Evolutionary conservation across 2,888 invertebrate species (phyloP), one percentile per base, ranked within the genome.

Genomic region (Imbricaverruca yamaguchii): DNA sequence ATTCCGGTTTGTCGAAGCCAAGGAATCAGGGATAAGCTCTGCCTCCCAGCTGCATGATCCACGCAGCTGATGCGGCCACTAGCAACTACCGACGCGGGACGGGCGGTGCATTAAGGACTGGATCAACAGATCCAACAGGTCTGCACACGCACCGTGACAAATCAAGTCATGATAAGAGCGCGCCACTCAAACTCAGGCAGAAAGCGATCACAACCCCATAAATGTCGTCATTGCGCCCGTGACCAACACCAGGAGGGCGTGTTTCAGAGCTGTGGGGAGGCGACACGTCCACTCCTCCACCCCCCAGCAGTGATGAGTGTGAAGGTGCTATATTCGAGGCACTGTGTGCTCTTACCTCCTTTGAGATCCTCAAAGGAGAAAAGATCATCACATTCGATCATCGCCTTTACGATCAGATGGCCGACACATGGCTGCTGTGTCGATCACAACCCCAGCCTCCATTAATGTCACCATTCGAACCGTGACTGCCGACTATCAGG

Each of bases 1-100:
- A 53, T 21, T 81, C n/a, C 25, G 55, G 55, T 79, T 81, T 67
- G 56, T 80, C 6, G 80, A 80, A n/a, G 67, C 80, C 10, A 81
- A 81, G 55, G 39, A 81, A 80, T 67, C n/a, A 1, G 65, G 81
- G 9, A 81, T 67, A 23, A 53, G 81, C 2, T 81, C 56, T 23
- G 81, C 59, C 15, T 9, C 8, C 11, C 55, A 61, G 23, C 80
- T 81, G 0, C 67, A 57, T 9, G 78, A 63, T 2, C 3, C 1
- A 9, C 13, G 25, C 23, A 3, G n/a, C n/a, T n/a, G n/a, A n/a
- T 25, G 12, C 1, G 0, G 13, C 12, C 67, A 1, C 11, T 25
- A 25, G 67, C 67, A 13, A 0, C 67, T 8, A 25, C 1, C 4
- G n/a, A n/a, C 25, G 67, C 2, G 25, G 25, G 12, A 67, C 25